Conservation (phyloP, 2,113 vertebrate species). For the Smithornis capensis region DNA sequence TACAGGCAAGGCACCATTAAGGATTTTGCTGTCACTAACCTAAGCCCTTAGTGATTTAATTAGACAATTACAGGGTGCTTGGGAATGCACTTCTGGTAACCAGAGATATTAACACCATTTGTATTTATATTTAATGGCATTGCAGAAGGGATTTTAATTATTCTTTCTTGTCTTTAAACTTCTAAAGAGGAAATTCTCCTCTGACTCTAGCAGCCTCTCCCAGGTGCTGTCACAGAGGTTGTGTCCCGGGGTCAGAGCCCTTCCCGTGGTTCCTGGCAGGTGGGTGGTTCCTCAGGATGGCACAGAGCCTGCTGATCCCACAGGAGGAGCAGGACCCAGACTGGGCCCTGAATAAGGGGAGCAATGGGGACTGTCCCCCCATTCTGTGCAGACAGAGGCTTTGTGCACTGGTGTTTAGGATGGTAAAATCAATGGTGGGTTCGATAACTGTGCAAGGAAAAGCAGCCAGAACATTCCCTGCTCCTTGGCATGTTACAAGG, state of each 20-base stretch:
- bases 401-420: background rate
- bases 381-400: background rate
- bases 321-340: background rate
- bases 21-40: constrained; percentile 58
- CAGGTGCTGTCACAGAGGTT: background rate
- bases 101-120: constrained; percentile 66
- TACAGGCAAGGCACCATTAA: constrained; percentile 60
- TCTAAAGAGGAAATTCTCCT: background rate
- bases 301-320: background rate
- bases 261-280: background rate
- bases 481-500: background rate
- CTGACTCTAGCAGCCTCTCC: background rate
- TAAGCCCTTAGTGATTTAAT: constrained; percentile 68
- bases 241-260: background rate
- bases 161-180: constrained; percentile 37
- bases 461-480: background rate
- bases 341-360: background rate
- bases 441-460: background rate
- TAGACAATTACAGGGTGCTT: constrained; percentile 65
- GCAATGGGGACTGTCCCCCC: rapidly evolving
- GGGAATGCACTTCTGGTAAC: constrained; percentile 43
- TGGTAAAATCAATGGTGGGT: background rate
- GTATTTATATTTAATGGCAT: constrained; percentile 62
- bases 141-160: constrained; percentile 51
- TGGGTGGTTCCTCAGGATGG: background rate